Base-by-base conservation (phyloP, 2,888 invertebrate genomes). In the Seladonia tumulorum region DNA sequence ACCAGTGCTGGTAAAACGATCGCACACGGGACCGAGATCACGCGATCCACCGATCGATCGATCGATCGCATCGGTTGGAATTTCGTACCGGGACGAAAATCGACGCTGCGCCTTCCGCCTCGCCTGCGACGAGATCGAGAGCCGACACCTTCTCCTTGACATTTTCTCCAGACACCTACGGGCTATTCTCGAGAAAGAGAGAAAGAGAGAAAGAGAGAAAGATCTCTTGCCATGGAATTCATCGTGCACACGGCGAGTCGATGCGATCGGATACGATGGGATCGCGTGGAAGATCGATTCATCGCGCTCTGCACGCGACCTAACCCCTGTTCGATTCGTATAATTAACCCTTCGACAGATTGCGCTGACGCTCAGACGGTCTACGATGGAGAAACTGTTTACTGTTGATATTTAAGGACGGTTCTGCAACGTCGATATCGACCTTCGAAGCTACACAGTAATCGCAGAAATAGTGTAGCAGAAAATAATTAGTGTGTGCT, bases 101-200 rank as follows among this genome's bases (percentile, higher is more conserved):
- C 71, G 70, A 29, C 81, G 72, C 60, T 60, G 57, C 79, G 71
- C 82, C 73, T 75, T 71, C 49, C 81, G 68, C 74, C 79, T 82
- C 82, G 81, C 45, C 76, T 66, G 53, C 53, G 68, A 57, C 53
- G 22, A 53, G 63, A 16, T 10, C 53, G 53, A 53, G 25, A n/a
- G 74, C 49, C 82, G 82, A 79, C 83, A 85, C 83, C 83, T 85
- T 85, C 83, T 84, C 84, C 82, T 84, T 84, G 85, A 85, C 85
- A 83, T 80, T 83, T 85, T 68, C 76, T 73, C 1, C 18, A 68
- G 77, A 82, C 83, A 77, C 83, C 83, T 76, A 84, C 83, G 73
- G 79, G 45, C 79, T 39, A 53, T 18, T 72, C 77, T 71, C 76
- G 78, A 29, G 60, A 63, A 22, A 22, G 53, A 53, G 22, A 22